Evolutionary conservation across 2,797 vertebrate species (phyloP).

Genomic region (Dromococcyx pavoninus): DNA sequence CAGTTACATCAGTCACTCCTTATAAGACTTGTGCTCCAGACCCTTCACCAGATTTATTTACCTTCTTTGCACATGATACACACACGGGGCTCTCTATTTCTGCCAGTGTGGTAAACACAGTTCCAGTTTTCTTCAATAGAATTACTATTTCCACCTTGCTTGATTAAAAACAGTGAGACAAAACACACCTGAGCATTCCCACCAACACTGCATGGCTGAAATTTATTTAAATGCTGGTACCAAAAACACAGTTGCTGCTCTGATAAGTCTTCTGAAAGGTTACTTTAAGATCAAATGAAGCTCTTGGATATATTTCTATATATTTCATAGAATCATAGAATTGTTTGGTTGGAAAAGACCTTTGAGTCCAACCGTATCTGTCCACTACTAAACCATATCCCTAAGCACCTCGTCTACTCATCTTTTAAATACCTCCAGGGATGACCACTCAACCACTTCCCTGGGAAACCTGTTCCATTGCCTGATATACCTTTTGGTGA

Average conservation of each 20-base stretch:
- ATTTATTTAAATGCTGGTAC: not conserved
- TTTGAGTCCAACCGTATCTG: too few relatives aligned
- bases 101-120: not conserved
- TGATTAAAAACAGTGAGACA: not conserved
- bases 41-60: too few relatives aligned
- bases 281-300: not conserved
- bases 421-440: too few relatives aligned
- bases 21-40: too few relatives aligned
- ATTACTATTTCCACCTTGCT: not conserved
- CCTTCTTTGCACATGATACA: too few relatives aligned
- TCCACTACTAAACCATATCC: too few relatives aligned
- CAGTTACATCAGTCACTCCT: too few relatives aligned
- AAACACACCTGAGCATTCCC: not conserved
- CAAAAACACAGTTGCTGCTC: not conserved
- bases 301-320: not conserved
- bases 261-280: not conserved
- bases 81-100: not conserved
- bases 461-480: too few relatives aligned
- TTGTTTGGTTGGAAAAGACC: too few relatives aligned
- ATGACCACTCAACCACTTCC: too few relatives aligned
- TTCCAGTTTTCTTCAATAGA: conserved; percentile 1
- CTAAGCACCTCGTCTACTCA: too few relatives aligned
- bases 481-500: too few relatives aligned
- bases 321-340: not conserved
- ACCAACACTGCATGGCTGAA: not conserved